phyloP scores from a whole-genome alignment of 2,888 invertebrate species.

The Amiota mariae region DNA sequence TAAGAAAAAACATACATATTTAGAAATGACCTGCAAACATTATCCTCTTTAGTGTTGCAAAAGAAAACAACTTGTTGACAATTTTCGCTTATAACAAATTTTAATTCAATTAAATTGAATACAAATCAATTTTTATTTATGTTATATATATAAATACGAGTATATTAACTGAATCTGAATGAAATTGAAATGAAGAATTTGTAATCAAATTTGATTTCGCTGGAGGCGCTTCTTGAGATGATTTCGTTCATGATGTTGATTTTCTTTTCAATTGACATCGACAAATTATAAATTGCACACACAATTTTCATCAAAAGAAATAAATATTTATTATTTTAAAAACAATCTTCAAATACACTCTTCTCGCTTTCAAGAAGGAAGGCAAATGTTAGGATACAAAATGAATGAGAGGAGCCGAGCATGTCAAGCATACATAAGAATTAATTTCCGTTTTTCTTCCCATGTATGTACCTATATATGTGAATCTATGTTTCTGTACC shows the following conservation, averaged over 20 bases:
- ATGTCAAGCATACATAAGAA: not conserved
- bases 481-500: not conserved
- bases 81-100: no score
- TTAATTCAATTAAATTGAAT: no score
- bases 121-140: no score
- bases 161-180: no score
- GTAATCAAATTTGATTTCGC: not conserved
- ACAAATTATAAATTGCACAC: not conserved
- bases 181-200: not conserved
- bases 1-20: no score
- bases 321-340: no score
- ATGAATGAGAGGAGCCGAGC: not conserved
- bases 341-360: not conserved
- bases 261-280: constrained; percentile 4
- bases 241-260: not conserved
- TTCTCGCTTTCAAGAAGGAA: no score
- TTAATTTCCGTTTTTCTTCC: constrained; percentile 11
- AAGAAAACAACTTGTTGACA: no score
- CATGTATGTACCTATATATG: no score
- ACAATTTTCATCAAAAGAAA: not conserved
- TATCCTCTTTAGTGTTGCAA: no score
- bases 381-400: not conserved
- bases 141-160: no score
- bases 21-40: no score
- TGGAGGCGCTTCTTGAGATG: not conserved